A percentile compares a stretch with the other conserved stretches of the same genome.
phyloP scores from a whole-genome alignment of 2,797 vertebrate species.

The Coregonus ussuriensis region DNA sequence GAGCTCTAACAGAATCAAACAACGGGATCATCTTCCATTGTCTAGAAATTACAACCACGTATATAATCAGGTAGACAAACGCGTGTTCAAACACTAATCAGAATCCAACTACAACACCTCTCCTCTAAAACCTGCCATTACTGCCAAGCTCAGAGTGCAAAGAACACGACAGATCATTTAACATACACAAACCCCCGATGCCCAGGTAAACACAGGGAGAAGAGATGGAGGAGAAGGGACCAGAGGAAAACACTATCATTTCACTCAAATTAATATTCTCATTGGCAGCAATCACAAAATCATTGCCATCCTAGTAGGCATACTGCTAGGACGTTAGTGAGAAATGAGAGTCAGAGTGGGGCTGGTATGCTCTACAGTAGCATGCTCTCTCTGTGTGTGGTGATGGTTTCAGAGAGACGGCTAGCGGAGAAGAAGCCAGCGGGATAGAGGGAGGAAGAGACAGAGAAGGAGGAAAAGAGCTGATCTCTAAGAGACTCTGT shows the following conservation, averaged over 20 bases:
- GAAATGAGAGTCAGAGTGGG: background rate
- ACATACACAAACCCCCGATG: background rate
- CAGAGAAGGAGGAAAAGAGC: background rate
- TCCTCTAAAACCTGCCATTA: background rate
- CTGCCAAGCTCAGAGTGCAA: background rate
- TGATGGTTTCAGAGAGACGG: constrained; percentile 1
- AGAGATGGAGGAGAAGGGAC: background rate
- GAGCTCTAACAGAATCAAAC: background rate
- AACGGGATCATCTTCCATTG: background rate
- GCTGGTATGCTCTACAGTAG: background rate
- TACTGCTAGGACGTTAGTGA: background rate
- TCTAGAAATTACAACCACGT: background rate
- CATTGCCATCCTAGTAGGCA: background rate
- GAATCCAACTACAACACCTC: background rate
- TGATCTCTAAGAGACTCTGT: background rate
- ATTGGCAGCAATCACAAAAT: background rate
- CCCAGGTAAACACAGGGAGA: background rate
- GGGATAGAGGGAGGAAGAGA: background rate
- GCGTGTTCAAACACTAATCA: background rate
- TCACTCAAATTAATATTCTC: background rate
- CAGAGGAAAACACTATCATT: background rate
- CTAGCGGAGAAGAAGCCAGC: background rate
- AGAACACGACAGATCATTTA: background rate
- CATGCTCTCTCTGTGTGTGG: background rate
- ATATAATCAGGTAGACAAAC: background rate